These are phyloP conservation scores for Auanema freiburgensis DNA, from an alignment of 2,888 invertebrate genomes.

Conservation along the genomic window DNA sequence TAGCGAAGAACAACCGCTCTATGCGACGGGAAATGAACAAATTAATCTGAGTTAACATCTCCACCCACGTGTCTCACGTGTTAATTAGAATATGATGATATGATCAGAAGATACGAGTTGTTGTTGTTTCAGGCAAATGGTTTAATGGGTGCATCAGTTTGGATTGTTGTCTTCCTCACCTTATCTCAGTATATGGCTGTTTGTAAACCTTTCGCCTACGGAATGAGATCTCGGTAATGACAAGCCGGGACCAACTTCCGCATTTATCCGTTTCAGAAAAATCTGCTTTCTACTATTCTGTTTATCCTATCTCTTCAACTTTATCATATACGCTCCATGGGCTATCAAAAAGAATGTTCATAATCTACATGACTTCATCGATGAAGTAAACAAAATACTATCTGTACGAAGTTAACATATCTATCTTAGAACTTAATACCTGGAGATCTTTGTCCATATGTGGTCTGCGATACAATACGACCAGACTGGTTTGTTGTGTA, in stretches of 20 bases:
- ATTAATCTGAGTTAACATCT: neutral
- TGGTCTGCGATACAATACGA: constrained; percentile 55
- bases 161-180: constrained; percentile 69
- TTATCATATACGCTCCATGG: constrained; percentile 62
- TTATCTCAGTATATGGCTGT: constrained; percentile 69
- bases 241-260: neutral
- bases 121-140: constrained; percentile 65
- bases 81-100: neutral
- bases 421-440: neutral
- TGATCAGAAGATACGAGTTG: neutral
- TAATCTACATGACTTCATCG: constrained; percentile 18
- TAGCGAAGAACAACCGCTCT: neutral
- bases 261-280: constrained; percentile 23
- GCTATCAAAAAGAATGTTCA: constrained; percentile 60
- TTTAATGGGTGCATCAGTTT: constrained; percentile 69
- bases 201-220: constrained; percentile 63
- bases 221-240: constrained; percentile 24
- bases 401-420: neutral
- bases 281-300: constrained; percentile 48
- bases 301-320: constrained; percentile 58
- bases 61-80: neutral
- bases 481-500: constrained; percentile 54
- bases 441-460: constrained; percentile 48
- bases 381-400: neutral
- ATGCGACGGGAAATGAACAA: neutral